Evolutionary conservation across 1,140 invertebrate species (phyloP).

Genomic region (Drosophila grimshawi): DNA sequence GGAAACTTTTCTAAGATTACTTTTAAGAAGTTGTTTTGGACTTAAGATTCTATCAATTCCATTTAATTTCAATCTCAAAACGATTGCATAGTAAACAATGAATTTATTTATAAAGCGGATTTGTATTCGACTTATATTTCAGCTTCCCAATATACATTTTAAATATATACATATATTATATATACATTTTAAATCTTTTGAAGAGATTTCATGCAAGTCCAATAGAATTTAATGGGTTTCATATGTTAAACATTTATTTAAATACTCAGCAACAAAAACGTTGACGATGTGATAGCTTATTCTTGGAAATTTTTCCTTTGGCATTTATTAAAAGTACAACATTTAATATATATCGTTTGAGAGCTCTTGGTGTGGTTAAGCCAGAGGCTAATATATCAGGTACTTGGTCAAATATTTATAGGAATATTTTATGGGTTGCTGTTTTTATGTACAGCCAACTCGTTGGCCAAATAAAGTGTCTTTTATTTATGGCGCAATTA

Average conservation of each 20-base stretch:
- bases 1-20: too few relatives aligned
- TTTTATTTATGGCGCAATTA: constrained; percentile 46
- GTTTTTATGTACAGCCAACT: constrained; percentile 1
- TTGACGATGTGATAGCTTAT: neutral
- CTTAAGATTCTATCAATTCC: neutral
- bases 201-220: too few relatives aligned
- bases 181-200: too few relatives aligned
- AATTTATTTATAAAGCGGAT: too few relatives aligned
- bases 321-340: too few relatives aligned
- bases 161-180: too few relatives aligned
- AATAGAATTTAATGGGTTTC: too few relatives aligned
- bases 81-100: too few relatives aligned
- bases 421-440: neutral
- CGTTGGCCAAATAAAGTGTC: constrained; percentile 34
- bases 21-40: neutral
- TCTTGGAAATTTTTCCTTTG: neutral
- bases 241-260: neutral
- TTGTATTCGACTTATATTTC: too few relatives aligned
- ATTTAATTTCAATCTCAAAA: neutral
- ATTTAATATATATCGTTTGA: neutral
- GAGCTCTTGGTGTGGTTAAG: neutral
- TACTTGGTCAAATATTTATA: neutral
- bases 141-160: too few relatives aligned
- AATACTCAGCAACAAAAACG: neutral
- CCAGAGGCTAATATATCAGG: neutral